Conservation (phyloP, 1,140 invertebrate species). For the Galleria mellonella region DNA sequence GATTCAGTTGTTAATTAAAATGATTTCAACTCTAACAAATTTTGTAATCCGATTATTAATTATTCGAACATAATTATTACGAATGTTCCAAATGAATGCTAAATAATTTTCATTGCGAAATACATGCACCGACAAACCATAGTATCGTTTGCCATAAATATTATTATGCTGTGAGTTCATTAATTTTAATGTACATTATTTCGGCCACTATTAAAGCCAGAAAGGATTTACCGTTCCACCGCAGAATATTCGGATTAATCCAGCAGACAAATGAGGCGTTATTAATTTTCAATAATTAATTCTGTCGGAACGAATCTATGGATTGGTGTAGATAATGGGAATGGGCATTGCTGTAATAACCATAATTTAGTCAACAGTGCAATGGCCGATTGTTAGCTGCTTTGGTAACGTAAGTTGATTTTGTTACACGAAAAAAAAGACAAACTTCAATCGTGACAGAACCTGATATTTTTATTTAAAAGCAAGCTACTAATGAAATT, state of each 20-base stretch:
- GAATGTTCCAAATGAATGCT: neutral
- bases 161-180: constrained; percentile 19
- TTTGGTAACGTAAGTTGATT: too few relatives aligned
- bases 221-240: constrained; percentile 4
- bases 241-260: too few relatives aligned
- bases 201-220: constrained; percentile 15
- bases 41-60: too few relatives aligned
- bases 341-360: neutral
- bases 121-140: constrained; percentile 4
- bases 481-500: too few relatives aligned
- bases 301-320: neutral
- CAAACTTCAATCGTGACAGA: too few relatives aligned
- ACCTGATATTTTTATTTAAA: too few relatives aligned
- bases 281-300: constrained; percentile 24
- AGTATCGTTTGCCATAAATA: constrained; percentile 15
- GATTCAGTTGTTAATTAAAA: too few relatives aligned
- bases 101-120: constrained; percentile 4
- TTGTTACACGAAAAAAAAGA: too few relatives aligned
- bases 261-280: constrained; percentile 18
- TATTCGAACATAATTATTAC: too few relatives aligned
- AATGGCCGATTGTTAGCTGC: too few relatives aligned
- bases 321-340: neutral
- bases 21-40: too few relatives aligned
- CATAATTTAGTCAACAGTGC: too few relatives aligned
- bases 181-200: constrained; percentile 33